phyloP scores from a whole-genome alignment of 2,113 vertebrate species.

The Hippocampus comes region DNA sequence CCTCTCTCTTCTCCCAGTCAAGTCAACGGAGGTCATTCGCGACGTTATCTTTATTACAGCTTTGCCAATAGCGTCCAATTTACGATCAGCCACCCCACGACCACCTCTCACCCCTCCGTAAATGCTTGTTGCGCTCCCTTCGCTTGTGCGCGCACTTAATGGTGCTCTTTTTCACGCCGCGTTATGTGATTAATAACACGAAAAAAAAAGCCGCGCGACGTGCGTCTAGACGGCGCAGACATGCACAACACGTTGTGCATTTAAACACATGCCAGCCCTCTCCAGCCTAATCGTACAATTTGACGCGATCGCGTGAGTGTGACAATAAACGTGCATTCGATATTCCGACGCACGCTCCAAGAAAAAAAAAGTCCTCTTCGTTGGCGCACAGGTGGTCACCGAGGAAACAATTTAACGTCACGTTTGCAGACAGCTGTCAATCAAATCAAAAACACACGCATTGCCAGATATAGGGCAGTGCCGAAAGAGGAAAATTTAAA shows the following conservation, averaged over 20 bases:
- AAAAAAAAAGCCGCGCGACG: slow-evolving; percentile 4
- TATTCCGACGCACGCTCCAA: slow-evolving; percentile 36
- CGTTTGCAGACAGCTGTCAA: neutral
- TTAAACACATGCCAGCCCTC: neutral
- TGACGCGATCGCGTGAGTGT: slow-evolving; percentile 62
- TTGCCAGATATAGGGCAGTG: neutral
- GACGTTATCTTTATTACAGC: slow-evolving; percentile 55
- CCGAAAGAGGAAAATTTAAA: neutral
- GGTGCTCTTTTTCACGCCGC: slow-evolving; percentile 13
- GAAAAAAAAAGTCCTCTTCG: slow-evolving; percentile 3
- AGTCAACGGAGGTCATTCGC: slow-evolving; percentile 45
- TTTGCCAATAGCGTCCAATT: slow-evolving; percentile 53
- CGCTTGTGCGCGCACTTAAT: slow-evolving; percentile 39
- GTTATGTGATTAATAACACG: slow-evolving; percentile 31
- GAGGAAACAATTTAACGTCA: neutral
- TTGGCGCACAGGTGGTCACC: slow-evolving; percentile 5
- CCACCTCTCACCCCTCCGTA: neutral
- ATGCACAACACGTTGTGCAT: slow-evolving; percentile 28
- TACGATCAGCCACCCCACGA: slow-evolving; percentile 18
- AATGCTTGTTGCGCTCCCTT: slow-evolving; percentile 49
- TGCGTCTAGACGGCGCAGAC: slow-evolving; percentile 58
- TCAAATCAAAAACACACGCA: neutral
- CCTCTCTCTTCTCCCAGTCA: slow-evolving; percentile 3
- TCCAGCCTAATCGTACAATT: slow-evolving; percentile 19
- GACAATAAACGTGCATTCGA: slow-evolving; percentile 49